Percentiles rank a stretch among this genome's conserved stretches.
phyloP scores from a whole-genome alignment of 2,888 invertebrate species.

The Rotaria macrura region DNA sequence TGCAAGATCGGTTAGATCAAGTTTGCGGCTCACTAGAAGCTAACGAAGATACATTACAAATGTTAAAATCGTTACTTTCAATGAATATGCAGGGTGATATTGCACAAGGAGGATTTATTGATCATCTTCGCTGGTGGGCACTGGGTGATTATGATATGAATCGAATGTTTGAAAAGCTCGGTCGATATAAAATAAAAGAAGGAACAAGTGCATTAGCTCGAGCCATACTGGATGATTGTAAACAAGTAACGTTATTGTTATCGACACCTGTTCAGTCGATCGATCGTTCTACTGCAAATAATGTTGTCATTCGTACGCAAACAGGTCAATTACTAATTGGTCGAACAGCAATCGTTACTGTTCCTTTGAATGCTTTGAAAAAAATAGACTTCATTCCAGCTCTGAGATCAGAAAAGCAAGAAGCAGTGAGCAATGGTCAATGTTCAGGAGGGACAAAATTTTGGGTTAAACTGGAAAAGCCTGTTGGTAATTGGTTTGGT shows the following conservation, averaged over 20 bases:
- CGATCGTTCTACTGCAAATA: background rate
- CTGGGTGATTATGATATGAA: background rate
- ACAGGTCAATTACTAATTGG: background rate
- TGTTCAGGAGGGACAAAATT: background rate
- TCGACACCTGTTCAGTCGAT: background rate
- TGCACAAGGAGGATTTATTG: background rate
- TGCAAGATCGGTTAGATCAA: background rate
- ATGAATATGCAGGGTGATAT: background rate
- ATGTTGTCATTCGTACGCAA: background rate
- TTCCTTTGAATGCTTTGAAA: background rate
- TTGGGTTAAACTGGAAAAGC: background rate
- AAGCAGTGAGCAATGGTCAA: background rate
- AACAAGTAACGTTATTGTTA: background rate
- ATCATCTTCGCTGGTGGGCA: background rate
- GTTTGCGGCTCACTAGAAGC: background rate
- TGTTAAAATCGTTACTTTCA: background rate
- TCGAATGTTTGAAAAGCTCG: background rate
- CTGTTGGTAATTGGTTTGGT: background rate
- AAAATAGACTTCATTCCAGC: background rate
- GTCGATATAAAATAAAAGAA: background rate
- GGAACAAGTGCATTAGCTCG: background rate
- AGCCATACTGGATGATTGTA: background rate
- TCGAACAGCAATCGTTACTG: background rate
- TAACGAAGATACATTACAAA: background rate
- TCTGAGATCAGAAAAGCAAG: background rate